Evolutionary conservation across 2,888 invertebrate genomes (phyloP).

Genomic region (Sipha maydis): DNA sequence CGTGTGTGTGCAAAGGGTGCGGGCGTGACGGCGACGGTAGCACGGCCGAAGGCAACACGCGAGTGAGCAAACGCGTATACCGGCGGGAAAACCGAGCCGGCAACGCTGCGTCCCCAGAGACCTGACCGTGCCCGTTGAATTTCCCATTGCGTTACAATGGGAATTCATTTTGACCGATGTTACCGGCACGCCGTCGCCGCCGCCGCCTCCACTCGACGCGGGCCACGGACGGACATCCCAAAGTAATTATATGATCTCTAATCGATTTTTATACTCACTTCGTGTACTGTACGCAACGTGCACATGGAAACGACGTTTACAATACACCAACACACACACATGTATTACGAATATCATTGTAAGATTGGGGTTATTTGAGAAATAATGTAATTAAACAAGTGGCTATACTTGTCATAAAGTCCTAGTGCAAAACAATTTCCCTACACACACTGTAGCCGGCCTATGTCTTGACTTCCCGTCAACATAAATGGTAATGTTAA

Average conservation of each 20-base stretch:
- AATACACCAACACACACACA: too few relatives aligned
- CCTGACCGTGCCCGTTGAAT: slow-evolving; percentile 62
- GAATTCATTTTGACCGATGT: slow-evolving; percentile 60
- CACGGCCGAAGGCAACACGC: slow-evolving; percentile 31
- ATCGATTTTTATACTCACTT: slow-evolving; percentile 20
- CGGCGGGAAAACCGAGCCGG: slow-evolving; percentile 61
- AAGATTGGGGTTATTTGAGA: too few relatives aligned
- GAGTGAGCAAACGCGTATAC: slow-evolving; percentile 36
- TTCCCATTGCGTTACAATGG: slow-evolving; percentile 60
- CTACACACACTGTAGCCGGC: too few relatives aligned
- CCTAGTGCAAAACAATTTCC: too few relatives aligned
- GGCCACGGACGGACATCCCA: slow-evolving; percentile 32
- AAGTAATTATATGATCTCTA: slow-evolving; percentile 53
- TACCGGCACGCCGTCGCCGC: slow-evolving; percentile 21
- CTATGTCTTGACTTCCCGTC: too few relatives aligned
- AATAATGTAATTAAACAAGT: too few relatives aligned
- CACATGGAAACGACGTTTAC: not conserved
- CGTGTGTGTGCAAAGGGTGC: not conserved
- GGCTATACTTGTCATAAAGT: too few relatives aligned
- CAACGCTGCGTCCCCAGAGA: slow-evolving; percentile 60
- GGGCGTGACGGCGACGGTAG: not conserved
- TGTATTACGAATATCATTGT: too few relatives aligned
- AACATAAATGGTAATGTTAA: too few relatives aligned
- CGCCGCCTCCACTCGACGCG: not conserved
- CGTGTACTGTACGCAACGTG: not conserved